These are phyloP conservation scores for Cyphomyrus discorhynchus DNA, from an alignment of 2,113 vertebrate species.

Conservation along the genomic window DNA sequence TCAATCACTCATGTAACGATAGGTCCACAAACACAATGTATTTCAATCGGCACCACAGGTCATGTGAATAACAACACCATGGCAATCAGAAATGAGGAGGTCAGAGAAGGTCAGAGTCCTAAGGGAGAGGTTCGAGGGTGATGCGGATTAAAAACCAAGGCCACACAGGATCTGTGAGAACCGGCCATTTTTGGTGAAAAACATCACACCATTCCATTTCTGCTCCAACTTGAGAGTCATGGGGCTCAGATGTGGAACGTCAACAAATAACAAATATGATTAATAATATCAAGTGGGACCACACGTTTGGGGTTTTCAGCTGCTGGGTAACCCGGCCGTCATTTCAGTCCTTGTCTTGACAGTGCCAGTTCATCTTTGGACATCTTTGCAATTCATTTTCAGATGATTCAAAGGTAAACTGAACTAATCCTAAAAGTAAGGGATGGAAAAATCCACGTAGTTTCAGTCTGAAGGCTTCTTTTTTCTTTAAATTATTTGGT, in stretches of 20 bases:
- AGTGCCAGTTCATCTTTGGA: not conserved
- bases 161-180: not conserved
- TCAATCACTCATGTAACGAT: not conserved
- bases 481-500: not conserved
- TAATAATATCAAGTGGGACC: not conserved
- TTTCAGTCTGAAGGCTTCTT: not conserved
- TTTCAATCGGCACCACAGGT: not conserved
- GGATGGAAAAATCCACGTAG: not conserved
- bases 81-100: not conserved
- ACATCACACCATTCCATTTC: not conserved
- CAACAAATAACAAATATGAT: not conserved
- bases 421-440: not conserved
- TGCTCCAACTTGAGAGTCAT: not conserved
- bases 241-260: not conserved
- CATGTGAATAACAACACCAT: not conserved
- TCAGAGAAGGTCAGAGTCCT: not conserved
- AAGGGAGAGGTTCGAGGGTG: not conserved
- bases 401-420: not conserved
- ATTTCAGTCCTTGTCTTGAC: not conserved
- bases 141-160: not conserved
- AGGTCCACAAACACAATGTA: not conserved
- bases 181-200: not conserved
- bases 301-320: not conserved
- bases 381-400: not conserved
- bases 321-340: not conserved